These are phyloP conservation scores for Cladopsammia gracilis DNA, from an alignment of 64 coral and sea anemone species.

Conservation along the genomic window DNA sequence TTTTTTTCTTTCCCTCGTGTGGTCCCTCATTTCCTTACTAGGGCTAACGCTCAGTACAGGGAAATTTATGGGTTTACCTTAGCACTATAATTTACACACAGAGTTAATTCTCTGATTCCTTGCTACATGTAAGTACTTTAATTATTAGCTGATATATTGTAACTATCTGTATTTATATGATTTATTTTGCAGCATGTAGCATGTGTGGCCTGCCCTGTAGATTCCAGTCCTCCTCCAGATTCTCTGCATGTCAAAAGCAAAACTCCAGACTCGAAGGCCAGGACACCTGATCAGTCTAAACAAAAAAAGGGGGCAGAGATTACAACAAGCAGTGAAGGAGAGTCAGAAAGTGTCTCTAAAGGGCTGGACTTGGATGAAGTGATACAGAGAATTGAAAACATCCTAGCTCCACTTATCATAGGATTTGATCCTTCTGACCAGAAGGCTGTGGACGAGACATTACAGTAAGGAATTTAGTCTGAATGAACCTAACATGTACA, in stretches of 20 bases:
- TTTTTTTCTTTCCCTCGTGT: no score
- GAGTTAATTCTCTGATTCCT: no score
- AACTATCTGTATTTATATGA: background rate
- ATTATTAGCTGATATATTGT: no score
- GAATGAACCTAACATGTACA: no score
- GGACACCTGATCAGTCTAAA: conserved; percentile 56
- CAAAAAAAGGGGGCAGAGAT: conserved; percentile 27
- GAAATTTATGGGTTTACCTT: no score
- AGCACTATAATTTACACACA: no score
- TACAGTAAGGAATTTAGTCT: conserved; percentile 22
- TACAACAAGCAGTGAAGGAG: background rate
- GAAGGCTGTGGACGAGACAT: conserved; percentile 11
- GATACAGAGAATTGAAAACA: conserved; percentile 38
- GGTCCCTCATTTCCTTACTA: no score
- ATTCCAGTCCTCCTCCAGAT: conserved; percentile 20
- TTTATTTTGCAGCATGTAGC: conserved; percentile 44
- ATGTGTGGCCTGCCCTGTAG: background rate
- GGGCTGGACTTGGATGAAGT: conserved; percentile 30
- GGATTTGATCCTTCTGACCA: conserved; percentile 46
- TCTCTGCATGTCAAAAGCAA: background rate
- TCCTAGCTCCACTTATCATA: conserved; percentile 10
- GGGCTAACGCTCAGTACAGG: no score
- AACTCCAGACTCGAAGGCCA: conserved; percentile 48
- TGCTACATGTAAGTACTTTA: no score
- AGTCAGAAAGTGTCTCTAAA: background rate